Conservation (phyloP, 2,797 vertebrate species). For the Sebastes matsubarae region DNA sequence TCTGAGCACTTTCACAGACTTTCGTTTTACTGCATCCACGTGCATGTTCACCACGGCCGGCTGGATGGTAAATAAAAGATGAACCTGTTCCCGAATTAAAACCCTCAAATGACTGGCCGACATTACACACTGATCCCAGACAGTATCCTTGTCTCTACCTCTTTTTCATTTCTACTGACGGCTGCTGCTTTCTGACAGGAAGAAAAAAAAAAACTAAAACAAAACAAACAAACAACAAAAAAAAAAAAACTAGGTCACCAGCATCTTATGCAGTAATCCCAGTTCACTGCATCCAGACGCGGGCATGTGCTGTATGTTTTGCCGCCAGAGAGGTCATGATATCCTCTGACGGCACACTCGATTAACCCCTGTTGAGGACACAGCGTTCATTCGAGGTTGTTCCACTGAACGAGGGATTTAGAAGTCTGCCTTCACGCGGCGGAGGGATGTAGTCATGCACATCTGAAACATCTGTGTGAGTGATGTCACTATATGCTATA, state of each 20-base stretch:
- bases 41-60: slow-evolving; percentile 53
- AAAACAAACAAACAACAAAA: slow-evolving; percentile 63
- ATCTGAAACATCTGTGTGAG: slow-evolving; percentile 59
- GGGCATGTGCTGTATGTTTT: slow-evolving; percentile 79
- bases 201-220: slow-evolving; percentile 61
- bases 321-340: slow-evolving; percentile 79
- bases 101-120: slow-evolving; percentile 69
- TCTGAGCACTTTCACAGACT: slow-evolving; percentile 41
- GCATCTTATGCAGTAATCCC: slow-evolving; percentile 86
- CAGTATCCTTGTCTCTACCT: slow-evolving; percentile 57
- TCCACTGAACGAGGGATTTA: slow-evolving; percentile 65
- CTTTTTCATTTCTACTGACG: slow-evolving; percentile 64
- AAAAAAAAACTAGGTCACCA: slow-evolving; percentile 81
- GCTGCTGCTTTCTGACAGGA: slow-evolving; percentile 55
- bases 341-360: slow-evolving; percentile 73
- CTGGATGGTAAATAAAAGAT: slow-evolving; percentile 83
- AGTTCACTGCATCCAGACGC: slow-evolving; percentile 77
- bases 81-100: slow-evolving; percentile 81
- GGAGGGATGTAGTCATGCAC: slow-evolving; percentile 43
- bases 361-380: slow-evolving; percentile 80
- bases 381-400: slow-evolving; percentile 47
- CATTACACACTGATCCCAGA: slow-evolving; percentile 73
- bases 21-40: slow-evolving; percentile 54
- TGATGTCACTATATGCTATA: slow-evolving; percentile 27
- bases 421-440: slow-evolving; percentile 49